Base-by-base conservation (phyloP, 2,113 vertebrate genomes). In the Callipepla squamata region DNA sequence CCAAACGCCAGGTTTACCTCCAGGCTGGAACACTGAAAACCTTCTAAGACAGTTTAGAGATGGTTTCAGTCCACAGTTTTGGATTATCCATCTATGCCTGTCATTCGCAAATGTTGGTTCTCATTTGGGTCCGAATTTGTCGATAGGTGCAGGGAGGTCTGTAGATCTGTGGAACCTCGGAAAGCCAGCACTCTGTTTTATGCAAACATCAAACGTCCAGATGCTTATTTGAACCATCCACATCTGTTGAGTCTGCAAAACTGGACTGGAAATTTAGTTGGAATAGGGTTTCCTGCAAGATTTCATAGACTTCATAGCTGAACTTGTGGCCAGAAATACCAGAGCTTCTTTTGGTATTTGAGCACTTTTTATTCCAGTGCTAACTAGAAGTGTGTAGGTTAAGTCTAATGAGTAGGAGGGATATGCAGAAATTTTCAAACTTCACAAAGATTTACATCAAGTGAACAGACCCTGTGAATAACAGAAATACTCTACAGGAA, bases 301-400 rank as follows among this genome's bases (percentile, higher is more conserved):
- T 93, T 96, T 92, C 95, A 91, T 87, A 89, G 91, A 85, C 59
- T 91, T 92, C 81, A 82, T 85, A 92, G 70, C 22, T 94, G 75
- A 93, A 92, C 42, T 80, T 91, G 67, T 57, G 47, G 84, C 89
- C 91, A 95, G 87, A 96, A 96, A 93, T 92, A 89, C 94, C 91
- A 95, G 59, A 87, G 75, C 75, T 92, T 85, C 63, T 85, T 93
- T 76, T 73, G 58, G 81, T 94, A 69, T 94, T 89, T 85, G 66
- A 89, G 59, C 32, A 51, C 38, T 80, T 91, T 74, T 91, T 95
- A 92, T 94, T 92, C 74, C 70, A 73, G 34, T 34, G 70, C 32
- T 91, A 76, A 89, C 47, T 82, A 73, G 26, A 45, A 93, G 76
- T 80, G 55, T 89, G 32, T 78, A 69, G 19, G 44, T 78, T 95